Conservation (phyloP, 2,888 invertebrate genomes). For the Colostygia pectinataria region DNA sequence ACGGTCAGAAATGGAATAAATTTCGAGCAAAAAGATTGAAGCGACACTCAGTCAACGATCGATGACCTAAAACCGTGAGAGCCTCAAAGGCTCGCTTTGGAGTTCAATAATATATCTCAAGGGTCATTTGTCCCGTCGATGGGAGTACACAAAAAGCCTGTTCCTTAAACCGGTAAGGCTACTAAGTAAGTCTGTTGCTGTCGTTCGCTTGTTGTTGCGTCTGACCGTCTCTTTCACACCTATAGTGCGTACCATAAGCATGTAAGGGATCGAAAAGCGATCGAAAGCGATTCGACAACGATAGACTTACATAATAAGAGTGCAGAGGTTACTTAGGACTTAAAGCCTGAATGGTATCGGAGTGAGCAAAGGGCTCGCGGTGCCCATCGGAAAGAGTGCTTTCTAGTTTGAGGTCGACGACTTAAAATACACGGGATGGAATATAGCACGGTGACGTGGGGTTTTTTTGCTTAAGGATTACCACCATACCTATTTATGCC, state of each 20-base stretch:
- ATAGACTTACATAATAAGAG: too few relatives aligned
- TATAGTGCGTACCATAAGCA: too few relatives aligned
- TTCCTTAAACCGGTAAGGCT: slow-evolving; percentile 41
- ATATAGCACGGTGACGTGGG: background rate
- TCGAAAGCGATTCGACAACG: too few relatives aligned
- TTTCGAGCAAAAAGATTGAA: slow-evolving; percentile 13
- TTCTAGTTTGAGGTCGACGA: slow-evolving; percentile 41
- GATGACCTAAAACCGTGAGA: slow-evolving; percentile 21
- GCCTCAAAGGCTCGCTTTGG: slow-evolving; percentile 21
- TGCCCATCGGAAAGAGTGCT: slow-evolving; percentile 54
- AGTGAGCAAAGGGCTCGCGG: slow-evolving; percentile 38
- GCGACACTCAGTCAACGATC: slow-evolving; percentile 19
- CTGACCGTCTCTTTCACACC: too few relatives aligned
- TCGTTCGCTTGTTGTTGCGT: too few relatives aligned
- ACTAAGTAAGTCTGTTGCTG: too few relatives aligned
- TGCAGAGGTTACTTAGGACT: slow-evolving; percentile 65
- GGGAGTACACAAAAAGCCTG: slow-evolving; percentile 32
- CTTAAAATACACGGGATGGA: slow-evolving; percentile 21
- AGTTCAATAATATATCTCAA: slow-evolving; percentile 35
- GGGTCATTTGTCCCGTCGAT: slow-evolving; percentile 39
- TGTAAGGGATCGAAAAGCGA: too few relatives aligned
- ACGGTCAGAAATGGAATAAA: slow-evolving; percentile 14
- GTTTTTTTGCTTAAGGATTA: background rate
- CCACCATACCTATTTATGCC: background rate
- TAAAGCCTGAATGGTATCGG: slow-evolving; percentile 46